phyloP scores from a whole-genome alignment of 1,140 invertebrate genomes.

The Pachyrhynchus sulphureomaculatus region DNA sequence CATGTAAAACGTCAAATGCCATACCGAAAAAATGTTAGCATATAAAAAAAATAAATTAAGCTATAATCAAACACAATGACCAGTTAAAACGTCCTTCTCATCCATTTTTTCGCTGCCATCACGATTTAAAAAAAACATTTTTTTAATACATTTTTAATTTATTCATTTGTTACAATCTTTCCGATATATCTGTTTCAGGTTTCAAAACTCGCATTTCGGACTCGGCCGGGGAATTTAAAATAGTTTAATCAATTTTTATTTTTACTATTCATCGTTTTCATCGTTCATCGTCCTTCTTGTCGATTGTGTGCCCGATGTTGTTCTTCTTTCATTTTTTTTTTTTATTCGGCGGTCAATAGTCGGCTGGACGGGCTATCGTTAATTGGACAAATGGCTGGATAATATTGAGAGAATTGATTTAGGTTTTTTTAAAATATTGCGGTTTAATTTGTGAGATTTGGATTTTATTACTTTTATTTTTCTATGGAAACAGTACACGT shows the following conservation, averaged over 20 bases:
- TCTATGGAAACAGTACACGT: no score
- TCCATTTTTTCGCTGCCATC: not conserved
- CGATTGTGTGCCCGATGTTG: conserved; percentile 9
- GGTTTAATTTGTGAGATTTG: no score
- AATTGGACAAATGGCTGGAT: no score
- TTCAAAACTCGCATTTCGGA: conserved; percentile 18
- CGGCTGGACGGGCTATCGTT: not conserved
- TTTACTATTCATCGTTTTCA: conserved; percentile 35
- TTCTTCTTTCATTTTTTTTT: no score
- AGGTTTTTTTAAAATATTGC: no score
- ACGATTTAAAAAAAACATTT: conserved; percentile 7
- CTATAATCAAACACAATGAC: no score
- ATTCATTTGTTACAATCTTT: conserved; percentile 23
- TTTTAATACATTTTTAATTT: conserved; percentile 27
- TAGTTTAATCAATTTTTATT: conserved; percentile 37
- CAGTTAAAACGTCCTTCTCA: no score
- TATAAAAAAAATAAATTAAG: no score
- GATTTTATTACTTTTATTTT: no score
- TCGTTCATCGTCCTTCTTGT: conserved; percentile 24
- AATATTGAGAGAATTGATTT: no score
- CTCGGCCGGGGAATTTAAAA: conserved; percentile 32
- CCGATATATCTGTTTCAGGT: conserved; percentile 31
- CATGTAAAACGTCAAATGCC: no score
- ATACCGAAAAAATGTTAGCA: no score
- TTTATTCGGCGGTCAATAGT: conserved; percentile 13